Conservation (phyloP, 2,797 vertebrate genomes). For the Argentina silus region DNA sequence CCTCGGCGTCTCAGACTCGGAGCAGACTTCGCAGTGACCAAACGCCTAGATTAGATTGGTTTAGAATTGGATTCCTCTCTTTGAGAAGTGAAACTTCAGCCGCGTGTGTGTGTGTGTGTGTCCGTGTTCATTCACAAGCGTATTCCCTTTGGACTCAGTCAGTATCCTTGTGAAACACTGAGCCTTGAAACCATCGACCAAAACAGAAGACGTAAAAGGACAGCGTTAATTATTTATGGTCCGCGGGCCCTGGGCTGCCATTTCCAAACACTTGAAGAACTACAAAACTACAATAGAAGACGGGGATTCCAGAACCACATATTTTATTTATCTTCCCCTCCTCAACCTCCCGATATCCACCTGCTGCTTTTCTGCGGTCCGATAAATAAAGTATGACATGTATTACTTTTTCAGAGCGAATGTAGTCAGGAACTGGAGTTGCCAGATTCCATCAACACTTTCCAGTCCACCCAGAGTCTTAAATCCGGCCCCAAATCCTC, state of each 20-base stretch:
- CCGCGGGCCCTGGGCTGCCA: conserved; percentile 31
- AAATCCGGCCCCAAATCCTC: no score
- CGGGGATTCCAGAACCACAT: neutral
- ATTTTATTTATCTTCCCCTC: neutral
- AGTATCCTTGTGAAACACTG: neutral
- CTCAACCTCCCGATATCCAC: neutral
- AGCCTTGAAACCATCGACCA: neutral
- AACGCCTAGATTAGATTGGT: neutral
- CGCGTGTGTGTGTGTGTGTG: neutral
- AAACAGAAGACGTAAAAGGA: conserved; percentile 11
- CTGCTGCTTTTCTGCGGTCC: neutral
- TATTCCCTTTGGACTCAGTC: neutral
- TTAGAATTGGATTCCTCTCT: neutral
- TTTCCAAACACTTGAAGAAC: neutral
- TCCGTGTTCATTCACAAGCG: neutral
- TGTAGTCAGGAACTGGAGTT: no score
- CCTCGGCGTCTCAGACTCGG: neutral
- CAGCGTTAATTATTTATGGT: conserved; percentile 53
- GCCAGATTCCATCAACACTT: no score
- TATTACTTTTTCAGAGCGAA: no score
- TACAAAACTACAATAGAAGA: neutral
- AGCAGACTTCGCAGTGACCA: neutral
- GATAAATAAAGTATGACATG: neutral
- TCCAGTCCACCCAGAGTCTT: no score
- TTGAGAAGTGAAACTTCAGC: neutral